Evolutionary conservation across 2,888 invertebrate species (phyloP), one percentile per base, ranked within the genome.

Genomic region (Digitonthophagus gazella): DNA sequence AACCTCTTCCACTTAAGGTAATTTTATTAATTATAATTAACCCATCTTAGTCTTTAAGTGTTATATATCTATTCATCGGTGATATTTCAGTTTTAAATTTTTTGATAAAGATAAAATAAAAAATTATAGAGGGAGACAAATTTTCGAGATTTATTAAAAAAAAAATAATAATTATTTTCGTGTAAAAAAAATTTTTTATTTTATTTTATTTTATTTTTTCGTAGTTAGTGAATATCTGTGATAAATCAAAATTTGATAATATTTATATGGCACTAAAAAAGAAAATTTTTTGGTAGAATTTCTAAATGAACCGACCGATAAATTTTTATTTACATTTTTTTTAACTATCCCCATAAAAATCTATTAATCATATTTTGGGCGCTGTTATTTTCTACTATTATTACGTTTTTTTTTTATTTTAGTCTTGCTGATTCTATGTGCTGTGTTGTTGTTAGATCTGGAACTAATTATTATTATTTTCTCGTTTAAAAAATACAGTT

Each of bases 371-470:
- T 65, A 66, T 70, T 63, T 67, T 70, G 19, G 55, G 56, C 56
- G 58, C 65, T 67, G 61, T 67, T 20, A 19, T 61, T 15, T 61
- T 58, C 18, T 61, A n/a, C 18, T 57, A 15, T 1, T 57, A 15
- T 57, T 57, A 5, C 16, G 14, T 57, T 44, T n/a, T 57, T 57
- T 57, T 57, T 16, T 57, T 57, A 57, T 18, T 19, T 61, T 19
- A 18, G 61, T 61, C 20, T 18, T 19, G 61, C 66, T 70, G 65
- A 66, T 18, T 69, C 64, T 55, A 66, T 70, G 70, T 68, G 70
- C 70, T 70, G 70, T 70, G 68, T 58, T 19, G 63, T 70, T 66
- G 68, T 70, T 70, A 70, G 70, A 70, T 66, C 56, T 44, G 57
- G 58, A 44, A 8, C 6, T 44, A 44, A 8, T 44, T 44, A 61